phyloP scores from a whole-genome alignment of 2,888 invertebrate genomes.

The Drosophila mercatorum region DNA sequence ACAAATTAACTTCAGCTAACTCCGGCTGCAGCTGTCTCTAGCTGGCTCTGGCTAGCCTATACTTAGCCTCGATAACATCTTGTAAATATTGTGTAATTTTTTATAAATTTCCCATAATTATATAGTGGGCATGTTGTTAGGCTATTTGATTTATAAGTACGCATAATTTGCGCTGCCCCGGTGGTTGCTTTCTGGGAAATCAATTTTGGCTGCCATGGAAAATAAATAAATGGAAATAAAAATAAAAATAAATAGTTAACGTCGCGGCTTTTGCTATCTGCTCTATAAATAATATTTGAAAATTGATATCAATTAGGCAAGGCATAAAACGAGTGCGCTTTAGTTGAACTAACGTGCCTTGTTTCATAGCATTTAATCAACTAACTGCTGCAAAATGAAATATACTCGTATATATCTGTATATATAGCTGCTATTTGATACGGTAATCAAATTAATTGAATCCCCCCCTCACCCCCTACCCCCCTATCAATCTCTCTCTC shows the following conservation, averaged over 20 bases:
- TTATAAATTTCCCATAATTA: slow-evolving; percentile 78
- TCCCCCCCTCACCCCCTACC: background rate
- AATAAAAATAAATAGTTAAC: background rate
- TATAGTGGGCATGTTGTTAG: slow-evolving; percentile 65
- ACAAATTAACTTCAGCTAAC: slow-evolving; percentile 72
- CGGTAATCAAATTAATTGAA: slow-evolving; percentile 10
- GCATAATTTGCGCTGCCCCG: slow-evolving; percentile 43
- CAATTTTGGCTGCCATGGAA: slow-evolving; percentile 24
- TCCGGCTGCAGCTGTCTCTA: slow-evolving; percentile 48
- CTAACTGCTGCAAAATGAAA: slow-evolving; percentile 1
- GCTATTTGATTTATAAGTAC: slow-evolving; percentile 74
- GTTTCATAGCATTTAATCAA: background rate
- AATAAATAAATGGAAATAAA: background rate
- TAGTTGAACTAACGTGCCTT: background rate
- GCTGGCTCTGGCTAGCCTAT: slow-evolving; percentile 43
- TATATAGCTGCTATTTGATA: background rate
- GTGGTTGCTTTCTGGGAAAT: slow-evolving; percentile 35
- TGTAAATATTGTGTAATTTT: slow-evolving; percentile 80
- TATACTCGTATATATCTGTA: background rate
- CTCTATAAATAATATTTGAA: background rate
- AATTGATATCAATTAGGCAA: slow-evolving; percentile 3
- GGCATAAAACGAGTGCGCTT: slow-evolving; percentile 1
- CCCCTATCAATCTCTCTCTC: too few relatives aligned
- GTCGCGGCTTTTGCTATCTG: background rate
- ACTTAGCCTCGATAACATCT: slow-evolving; percentile 74